Percentiles rank a stretch among this genome's conserved stretches.
Evolutionary conservation across 2,888 invertebrate genomes (phyloP).

Genomic region (Aphrophora alni): DNA sequence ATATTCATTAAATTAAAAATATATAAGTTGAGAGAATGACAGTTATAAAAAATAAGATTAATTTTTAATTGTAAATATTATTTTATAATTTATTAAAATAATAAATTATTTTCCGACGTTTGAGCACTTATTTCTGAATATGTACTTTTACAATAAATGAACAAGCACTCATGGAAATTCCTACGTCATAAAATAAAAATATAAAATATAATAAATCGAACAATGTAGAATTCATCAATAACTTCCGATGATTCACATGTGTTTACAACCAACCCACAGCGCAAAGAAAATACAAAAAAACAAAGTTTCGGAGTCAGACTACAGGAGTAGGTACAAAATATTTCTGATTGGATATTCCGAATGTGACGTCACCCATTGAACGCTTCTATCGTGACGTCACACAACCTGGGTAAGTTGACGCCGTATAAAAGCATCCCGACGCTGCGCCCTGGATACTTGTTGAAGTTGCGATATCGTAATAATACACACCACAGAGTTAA

Average conservation of each 20-base stretch:
- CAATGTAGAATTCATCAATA: not conserved
- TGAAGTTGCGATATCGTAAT: not conserved
- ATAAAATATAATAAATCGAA: not conserved
- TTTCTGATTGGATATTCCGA: slow-evolving; percentile 2
- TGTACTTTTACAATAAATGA: too few relatives aligned
- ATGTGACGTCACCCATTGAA: slow-evolving; percentile 6
- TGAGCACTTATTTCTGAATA: not conserved
- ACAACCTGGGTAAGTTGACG: not conserved
- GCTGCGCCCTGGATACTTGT: not conserved
- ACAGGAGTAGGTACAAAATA: not conserved
- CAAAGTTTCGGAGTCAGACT: not conserved
- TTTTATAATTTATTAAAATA: not conserved
- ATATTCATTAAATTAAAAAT: too few relatives aligned
- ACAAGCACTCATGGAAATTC: too few relatives aligned
- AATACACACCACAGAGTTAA: not conserved
- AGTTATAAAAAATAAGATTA: too few relatives aligned
- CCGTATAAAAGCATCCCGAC: not conserved
- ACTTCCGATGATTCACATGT: not conserved
- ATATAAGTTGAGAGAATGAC: too few relatives aligned
- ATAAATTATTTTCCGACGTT: not conserved
- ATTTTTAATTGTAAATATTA: too few relatives aligned
- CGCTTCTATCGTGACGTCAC: not conserved
- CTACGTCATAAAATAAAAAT: too few relatives aligned
- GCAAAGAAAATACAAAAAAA: not conserved
- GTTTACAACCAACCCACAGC: not conserved